Evolutionary conservation across 2,888 invertebrate genomes (phyloP), one percentile per base, ranked within the genome.

Genomic region (Griposia aprilina): DNA sequence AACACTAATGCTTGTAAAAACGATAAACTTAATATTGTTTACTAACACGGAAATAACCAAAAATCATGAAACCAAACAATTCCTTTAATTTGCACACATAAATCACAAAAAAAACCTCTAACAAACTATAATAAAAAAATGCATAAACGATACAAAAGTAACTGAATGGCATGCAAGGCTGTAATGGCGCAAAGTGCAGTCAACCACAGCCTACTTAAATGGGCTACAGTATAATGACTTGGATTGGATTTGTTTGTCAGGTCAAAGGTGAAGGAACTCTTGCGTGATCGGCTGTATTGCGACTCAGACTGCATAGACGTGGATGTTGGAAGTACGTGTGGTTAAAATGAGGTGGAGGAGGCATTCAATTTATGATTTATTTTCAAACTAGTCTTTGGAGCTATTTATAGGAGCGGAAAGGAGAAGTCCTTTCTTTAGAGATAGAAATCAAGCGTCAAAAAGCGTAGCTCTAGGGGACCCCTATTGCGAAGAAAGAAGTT

Each of bases 191-290:
- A 78, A 81, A 80, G 86, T 90, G 90, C 92, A 91, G 87, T 90
- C 89, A 89, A 86, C 87, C 82, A 77, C 74, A 87, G 84, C 90
- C 89, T 84, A 87, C 88, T 82, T 84, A 89, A 90, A 86, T 83
- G 57, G 78, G 76, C 41, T 80, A 80, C 67, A 71, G 76, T 86
- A 86, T 89, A 91, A 90, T 89, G 88, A 89, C 83, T 90, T 89
- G 81, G 88, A 91, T 91, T 90, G 92, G 91, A 90, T 92, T 90
- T 90, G 91, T 91, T 92, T 90, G 93, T 88, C 94, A 90, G 96
- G 96, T 96, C 96, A 96, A 91, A 88, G 96, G 95, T 96, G 88
- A 95, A 94, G 77, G 94, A 95, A 93, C 96, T 91, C 88, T 95
- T 89, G 96, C 96, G 95, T 96, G 96, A 93, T 94, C 93, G 91